Conservation (phyloP, 2,888 invertebrate species). For the Calliphora vomitoria region DNA sequence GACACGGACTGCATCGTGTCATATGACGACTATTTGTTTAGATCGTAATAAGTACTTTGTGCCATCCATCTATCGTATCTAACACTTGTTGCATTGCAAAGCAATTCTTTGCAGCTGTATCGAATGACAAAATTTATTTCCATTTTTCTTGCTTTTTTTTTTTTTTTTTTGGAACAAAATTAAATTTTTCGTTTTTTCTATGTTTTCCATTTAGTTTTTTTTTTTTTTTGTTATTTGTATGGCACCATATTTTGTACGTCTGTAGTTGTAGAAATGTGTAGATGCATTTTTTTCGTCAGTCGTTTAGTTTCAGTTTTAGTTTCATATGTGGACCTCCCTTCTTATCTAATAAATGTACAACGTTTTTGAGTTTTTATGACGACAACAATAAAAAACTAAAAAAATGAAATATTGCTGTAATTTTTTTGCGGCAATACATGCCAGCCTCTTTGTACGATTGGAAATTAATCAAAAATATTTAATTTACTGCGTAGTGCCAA, state of each 20-base stretch:
- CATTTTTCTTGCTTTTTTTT: constrained; percentile 31
- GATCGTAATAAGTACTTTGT: background rate
- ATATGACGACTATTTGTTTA: background rate
- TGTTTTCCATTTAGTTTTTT: background rate
- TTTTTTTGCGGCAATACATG: constrained; percentile 15
- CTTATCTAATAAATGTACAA: constrained; percentile 63
- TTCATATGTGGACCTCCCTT: constrained; percentile 53
- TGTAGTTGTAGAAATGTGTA: background rate
- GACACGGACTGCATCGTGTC: background rate
- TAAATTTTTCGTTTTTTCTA: constrained; percentile 15
- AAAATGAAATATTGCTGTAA: constrained; percentile 22
- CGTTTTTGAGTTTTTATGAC: constrained; percentile 57
- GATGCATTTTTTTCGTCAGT: background rate
- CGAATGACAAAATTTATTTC: constrained; percentile 42
- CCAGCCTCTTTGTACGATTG: background rate
- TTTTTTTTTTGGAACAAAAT: constrained; percentile 35
- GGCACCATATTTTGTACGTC: background rate
- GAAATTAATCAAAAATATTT: background rate
- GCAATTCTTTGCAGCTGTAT: constrained; percentile 57
- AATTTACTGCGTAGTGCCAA: too few species aligned
- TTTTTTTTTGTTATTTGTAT: background rate
- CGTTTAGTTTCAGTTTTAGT: constrained; percentile 25
- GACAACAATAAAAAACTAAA: constrained; percentile 52
- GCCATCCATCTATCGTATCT: constrained; percentile 9
- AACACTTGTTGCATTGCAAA: constrained; percentile 64